Percentiles rank a stretch among this genome's conserved stretches.
phyloP scores from a whole-genome alignment of 2,888 invertebrate genomes.

The Epirrhoe tristata region DNA sequence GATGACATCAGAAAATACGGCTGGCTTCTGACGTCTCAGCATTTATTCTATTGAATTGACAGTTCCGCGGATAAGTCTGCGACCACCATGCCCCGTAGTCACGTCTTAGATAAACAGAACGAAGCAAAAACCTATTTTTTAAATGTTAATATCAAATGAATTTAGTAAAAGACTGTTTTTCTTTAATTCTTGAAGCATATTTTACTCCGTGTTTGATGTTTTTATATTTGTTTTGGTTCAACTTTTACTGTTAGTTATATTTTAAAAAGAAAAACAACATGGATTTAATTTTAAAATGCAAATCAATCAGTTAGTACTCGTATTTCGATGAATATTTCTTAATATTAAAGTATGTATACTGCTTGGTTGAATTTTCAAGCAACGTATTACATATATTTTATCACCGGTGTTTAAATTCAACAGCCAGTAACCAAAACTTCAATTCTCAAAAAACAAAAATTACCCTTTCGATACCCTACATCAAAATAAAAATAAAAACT shows the following conservation, averaged over 20 bases:
- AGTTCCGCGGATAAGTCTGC: too few species aligned
- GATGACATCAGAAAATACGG: too few species aligned
- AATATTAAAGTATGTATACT: too few species aligned
- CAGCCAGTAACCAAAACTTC: slow-evolving; percentile 16
- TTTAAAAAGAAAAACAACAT: background rate
- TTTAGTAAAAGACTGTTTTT: slow-evolving; percentile 58
- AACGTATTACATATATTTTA: too few species aligned
- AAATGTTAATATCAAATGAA: slow-evolving; percentile 63
- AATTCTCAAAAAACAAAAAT: slow-evolving; percentile 46
- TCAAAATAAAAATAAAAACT: slow-evolving; percentile 61
- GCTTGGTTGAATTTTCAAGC: too few species aligned
- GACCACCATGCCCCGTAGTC: slow-evolving; percentile 53
- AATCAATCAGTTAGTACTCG: background rate
- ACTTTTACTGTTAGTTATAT: background rate
- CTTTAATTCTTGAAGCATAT: slow-evolving; percentile 46
- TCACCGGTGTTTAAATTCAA: background rate
- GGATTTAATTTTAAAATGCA: background rate
- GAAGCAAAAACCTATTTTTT: slow-evolving; percentile 58
- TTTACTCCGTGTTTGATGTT: slow-evolving; percentile 14
- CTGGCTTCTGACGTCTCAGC: too few species aligned
- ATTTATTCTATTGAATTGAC: too few species aligned
- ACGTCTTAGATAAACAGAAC: slow-evolving; percentile 57
- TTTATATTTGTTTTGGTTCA: background rate
- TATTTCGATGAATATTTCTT: too few species aligned
- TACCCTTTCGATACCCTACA: slow-evolving; percentile 58